Conservation (phyloP, 2,113 vertebrate species). For the Atrichornis clamosus region DNA sequence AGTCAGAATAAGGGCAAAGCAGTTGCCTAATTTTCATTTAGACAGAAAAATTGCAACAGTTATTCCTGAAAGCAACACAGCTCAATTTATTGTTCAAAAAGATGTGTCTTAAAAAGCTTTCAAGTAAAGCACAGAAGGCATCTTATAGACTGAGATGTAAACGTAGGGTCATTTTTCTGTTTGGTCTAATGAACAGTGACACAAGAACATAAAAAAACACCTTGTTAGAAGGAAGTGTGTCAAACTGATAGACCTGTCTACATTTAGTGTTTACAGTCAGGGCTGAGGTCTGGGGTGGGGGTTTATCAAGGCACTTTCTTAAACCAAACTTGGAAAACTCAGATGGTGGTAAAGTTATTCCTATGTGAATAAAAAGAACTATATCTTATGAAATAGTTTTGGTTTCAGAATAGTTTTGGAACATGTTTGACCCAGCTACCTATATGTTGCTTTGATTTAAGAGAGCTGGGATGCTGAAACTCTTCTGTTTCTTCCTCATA, state of each 20-base stretch:
- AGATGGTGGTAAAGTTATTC: neutral
- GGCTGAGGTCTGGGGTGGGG: neutral
- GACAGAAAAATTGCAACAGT: neutral
- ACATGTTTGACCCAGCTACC: neutral
- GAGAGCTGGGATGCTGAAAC: neutral
- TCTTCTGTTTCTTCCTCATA: neutral
- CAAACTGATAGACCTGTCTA: neutral
- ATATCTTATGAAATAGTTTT: neutral
- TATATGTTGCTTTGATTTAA: neutral
- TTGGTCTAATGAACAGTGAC: neutral
- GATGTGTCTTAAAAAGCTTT: neutral
- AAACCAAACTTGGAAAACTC: neutral
- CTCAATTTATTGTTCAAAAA: neutral
- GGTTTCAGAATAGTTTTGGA: neutral
- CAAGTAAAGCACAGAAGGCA: neutral
- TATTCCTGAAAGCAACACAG: neutral
- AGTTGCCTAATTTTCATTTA: neutral
- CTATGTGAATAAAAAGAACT: neutral
- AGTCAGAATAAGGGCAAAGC: neutral
- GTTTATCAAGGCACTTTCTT: neutral
- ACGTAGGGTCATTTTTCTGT: neutral
- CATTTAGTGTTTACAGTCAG: fast-evolving
- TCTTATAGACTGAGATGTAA: neutral
- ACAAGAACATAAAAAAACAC: neutral
- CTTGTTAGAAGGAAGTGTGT: neutral